Base-by-base conservation (phyloP, 1,140 invertebrate genomes). In the Magallana angulata region DNA sequence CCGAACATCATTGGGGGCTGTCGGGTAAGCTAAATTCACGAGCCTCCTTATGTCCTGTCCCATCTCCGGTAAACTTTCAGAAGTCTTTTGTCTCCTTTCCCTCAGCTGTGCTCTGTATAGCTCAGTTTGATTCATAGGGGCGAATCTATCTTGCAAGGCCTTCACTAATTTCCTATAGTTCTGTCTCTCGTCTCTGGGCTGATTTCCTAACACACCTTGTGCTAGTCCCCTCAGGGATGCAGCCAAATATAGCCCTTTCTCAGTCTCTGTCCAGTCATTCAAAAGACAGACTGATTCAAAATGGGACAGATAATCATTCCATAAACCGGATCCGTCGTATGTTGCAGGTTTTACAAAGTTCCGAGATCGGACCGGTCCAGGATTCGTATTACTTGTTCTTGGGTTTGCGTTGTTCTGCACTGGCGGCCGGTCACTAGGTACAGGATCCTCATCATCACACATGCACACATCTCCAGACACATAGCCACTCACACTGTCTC, bases 61-160 rank as follows among this genome's bases (percentile, higher is more conserved):
- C 58, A 90, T 83, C 57, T 88, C 85, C n/a, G 71, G 81, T n/a
- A 88, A 62, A 11, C 84, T 81, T 62, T 86, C 89, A 16, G 60
- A 58, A n/a, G 87, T 16, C 18, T 80, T 86, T 57, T 82, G 48
- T 57, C 85, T 59, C 36, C 89, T 68, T 16, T 88, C 85, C 14
- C 87, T 18, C 4, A 89, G 60, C 76, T 90, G 48, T 14, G 87
- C 85, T 57, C 76, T 14, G 76, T 89, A 88, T 56, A 90, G 59
- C 82, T 90, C 89, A 3, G 85, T 85, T 76, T 87, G 85, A 18
- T 85, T 84, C 11, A 59, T n/a, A 30, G 87, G 85, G 0, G 85
- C 85, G 60, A 90, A 90, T 30, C 87, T 59, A 18, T 88, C 81
- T 81, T 88, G 87, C 9, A 88, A 68, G 5, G 84, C 11, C 18